Base-by-base conservation (phyloP, 2,113 vertebrate genomes). In the Petrocephalus zakoni region DNA sequence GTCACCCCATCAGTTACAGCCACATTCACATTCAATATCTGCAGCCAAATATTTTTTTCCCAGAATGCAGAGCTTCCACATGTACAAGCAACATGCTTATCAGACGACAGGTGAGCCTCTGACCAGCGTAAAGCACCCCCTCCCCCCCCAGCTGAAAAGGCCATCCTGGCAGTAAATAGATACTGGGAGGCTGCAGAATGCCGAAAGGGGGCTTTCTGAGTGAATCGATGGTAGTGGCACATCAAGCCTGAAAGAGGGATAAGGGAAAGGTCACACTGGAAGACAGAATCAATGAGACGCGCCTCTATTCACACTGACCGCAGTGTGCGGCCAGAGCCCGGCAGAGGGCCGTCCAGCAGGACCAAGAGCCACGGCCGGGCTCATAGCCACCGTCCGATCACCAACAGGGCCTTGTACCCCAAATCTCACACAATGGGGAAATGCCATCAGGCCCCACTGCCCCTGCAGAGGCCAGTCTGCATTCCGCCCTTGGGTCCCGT, bases 181-280 rank as follows among this genome's bases (percentile, higher is more conserved):
- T 58, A 34, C n/a, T 4, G 2, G 64, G 49, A 21, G 34, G 83
- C 22, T 3, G 5, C 34, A 10, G 22, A 19, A 10, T 15, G 19
- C 15, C 25, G 8, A 25, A n/a, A 21, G 46, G 75, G 51, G 68
- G 19, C 68, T 51, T 52, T 78, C 51, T 55, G 61, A 87, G 86
- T 29, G 61, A 29, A 88, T 91, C 88, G 82, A 90, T 89, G 51
- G 47, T 42, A 82, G 53, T 46, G 53, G n/a, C 64, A n/a, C 86
- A 87, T 86, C 87, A 89, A 72, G 85, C 84, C 58, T 34, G 55
- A 19, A 88, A 88, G 85, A 56, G 87, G 89, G 89, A 89, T 81
- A 61, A 88, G 47, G 81, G 82, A 92, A 91, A 92, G 92, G 91
- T 92, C 92, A 92, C 25, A 82, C 89, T 87, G 85, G 89, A 86